A percentile compares a stretch with the other conserved stretches of the same genome.
These are phyloP conservation scores for Folsomia manolachei DNA, from an alignment of 2,888 invertebrate species.

Conservation along the genomic window DNA sequence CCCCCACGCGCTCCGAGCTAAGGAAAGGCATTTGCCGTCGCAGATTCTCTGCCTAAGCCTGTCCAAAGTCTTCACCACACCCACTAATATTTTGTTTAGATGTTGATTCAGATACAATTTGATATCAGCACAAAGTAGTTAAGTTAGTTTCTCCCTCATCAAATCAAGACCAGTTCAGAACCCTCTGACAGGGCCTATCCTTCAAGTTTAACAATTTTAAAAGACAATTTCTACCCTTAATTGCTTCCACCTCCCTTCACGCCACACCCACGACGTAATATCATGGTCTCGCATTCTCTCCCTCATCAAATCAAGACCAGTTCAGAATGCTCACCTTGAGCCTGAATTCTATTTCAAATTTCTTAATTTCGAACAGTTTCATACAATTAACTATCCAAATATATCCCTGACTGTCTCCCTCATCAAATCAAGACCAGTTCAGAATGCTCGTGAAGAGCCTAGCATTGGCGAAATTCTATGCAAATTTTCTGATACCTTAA, in stretches of 20 bases:
- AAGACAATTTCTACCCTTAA: neutral
- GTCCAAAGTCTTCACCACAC: no score
- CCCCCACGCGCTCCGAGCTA: neutral
- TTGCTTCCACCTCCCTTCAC: neutral
- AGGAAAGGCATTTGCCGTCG: constrained; percentile 17
- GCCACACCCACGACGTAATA: no score
- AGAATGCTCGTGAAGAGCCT: neutral
- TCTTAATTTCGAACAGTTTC: neutral
- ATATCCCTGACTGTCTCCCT: neutral
- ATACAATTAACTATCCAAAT: neutral
- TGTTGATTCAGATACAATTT: neutral
- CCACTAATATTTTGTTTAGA: no score
- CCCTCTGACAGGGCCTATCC: neutral
- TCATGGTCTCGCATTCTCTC: neutral
- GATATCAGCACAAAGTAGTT: neutral
- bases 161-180: constrained; percentile 17
- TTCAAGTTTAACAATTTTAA: neutral
- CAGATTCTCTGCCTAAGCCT: neutral
- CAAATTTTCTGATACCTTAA: neutral
- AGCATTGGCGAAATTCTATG: neutral
- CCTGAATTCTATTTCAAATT: neutral
- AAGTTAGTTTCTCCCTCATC: constrained; percentile 16
- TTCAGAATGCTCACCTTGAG: neutral
- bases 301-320: constrained; percentile 13
- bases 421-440: constrained; percentile 13